These are phyloP conservation scores for Myrmophylax atrothorax DNA, from an alignment of 2,113 vertebrate species.

Conservation along the genomic window DNA sequence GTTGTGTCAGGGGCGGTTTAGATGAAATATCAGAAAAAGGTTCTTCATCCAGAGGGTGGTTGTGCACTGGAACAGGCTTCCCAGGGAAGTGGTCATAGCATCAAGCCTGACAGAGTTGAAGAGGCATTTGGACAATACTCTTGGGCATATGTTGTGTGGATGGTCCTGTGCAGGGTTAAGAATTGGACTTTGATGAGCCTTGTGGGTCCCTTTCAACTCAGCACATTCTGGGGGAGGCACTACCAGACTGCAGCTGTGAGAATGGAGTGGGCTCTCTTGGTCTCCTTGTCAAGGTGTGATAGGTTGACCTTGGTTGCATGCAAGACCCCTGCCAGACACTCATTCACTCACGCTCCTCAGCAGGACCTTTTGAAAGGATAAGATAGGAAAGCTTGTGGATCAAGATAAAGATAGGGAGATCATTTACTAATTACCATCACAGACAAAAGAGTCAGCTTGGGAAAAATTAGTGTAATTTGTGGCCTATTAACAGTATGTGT, in stretches of 20 bases:
- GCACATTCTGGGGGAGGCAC: not conserved
- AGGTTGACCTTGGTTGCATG: not conserved
- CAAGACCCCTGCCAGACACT: not conserved
- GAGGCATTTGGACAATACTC: too few relatives aligned
- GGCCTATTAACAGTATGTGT: not conserved
- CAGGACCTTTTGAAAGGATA: accelerated
- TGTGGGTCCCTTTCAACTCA: not conserved
- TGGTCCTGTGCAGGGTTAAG: too few relatives aligned
- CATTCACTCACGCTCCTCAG: not conserved
- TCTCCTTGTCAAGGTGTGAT: not conserved
- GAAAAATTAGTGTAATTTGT: not conserved
- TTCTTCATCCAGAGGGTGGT: too few relatives aligned
- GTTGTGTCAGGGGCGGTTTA: too few relatives aligned
- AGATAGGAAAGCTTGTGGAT: not conserved
- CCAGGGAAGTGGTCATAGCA: too few relatives aligned
- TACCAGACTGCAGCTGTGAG: not conserved
- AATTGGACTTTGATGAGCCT: not conserved
- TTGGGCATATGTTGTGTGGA: too few relatives aligned
- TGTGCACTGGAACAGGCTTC: too few relatives aligned
- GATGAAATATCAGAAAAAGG: too few relatives aligned
- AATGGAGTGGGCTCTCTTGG: not conserved
- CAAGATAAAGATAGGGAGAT: not conserved
- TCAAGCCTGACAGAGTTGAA: too few relatives aligned
- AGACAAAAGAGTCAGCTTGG: not conserved
- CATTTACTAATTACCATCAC: not conserved